Evolutionary conservation across 2,888 invertebrate species (phyloP).

Genomic region (Metallyticus violacea): DNA sequence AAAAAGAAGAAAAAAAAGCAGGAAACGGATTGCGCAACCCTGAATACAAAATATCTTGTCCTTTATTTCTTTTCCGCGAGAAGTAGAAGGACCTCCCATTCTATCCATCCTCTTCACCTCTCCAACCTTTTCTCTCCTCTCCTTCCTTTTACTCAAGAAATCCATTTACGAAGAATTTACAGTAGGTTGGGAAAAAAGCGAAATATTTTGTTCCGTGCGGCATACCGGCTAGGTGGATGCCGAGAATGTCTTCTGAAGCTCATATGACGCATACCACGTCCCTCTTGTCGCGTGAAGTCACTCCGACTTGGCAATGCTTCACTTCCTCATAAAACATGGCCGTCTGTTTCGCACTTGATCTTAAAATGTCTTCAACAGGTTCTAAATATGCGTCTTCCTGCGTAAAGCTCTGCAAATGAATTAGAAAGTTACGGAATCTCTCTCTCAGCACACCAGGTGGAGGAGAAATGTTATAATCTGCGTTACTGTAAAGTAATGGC

Average conservation of each 20-base stretch:
- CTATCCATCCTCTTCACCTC: neutral
- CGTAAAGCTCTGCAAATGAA: no score
- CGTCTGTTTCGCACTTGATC: no score
- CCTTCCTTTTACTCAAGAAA: constrained; percentile 17
- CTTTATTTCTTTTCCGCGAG: constrained; percentile 11
- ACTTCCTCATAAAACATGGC: no score
- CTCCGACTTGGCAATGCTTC: no score
- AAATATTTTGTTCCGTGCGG: neutral
- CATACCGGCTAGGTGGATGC: neutral
- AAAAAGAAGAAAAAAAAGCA: neutral
- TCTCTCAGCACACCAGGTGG: no score
- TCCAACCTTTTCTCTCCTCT: neutral
- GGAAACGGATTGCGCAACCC: constrained; percentile 12
- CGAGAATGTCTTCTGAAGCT: neutral
- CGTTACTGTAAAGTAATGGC: no score
- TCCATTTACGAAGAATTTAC: constrained; percentile 25
- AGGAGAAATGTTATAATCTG: no score
- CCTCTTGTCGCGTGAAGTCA: no score
- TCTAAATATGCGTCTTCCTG: no score
- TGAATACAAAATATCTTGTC: constrained; percentile 15
- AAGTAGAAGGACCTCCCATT: neutral
- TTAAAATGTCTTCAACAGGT: no score
- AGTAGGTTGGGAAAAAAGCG: constrained; percentile 15
- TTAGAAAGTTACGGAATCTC: no score
- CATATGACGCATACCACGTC: no score